A percentile compares a stretch with the other conserved stretches of the same genome.
Conservation (phyloP, 2,888 invertebrate species). For the Ptychoptera contaminata region DNA sequence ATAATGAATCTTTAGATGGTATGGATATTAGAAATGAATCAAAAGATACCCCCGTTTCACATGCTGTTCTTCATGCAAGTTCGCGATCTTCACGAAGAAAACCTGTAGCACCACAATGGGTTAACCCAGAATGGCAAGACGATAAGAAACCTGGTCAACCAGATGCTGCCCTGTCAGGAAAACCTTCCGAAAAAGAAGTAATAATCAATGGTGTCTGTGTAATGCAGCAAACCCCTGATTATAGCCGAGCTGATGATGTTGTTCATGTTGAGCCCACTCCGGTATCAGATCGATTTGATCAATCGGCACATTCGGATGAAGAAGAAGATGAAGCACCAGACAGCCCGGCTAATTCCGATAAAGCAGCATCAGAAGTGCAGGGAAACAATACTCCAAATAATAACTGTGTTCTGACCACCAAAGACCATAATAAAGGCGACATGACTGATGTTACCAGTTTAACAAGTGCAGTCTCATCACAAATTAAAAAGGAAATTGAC, state of each 20-base stretch:
- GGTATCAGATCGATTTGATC: slow-evolving; percentile 41
- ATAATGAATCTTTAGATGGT: slow-evolving; percentile 18
- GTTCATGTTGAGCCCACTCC: slow-evolving; percentile 61
- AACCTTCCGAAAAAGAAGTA: slow-evolving; percentile 47
- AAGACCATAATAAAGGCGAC: slow-evolving; percentile 8
- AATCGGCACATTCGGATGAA: slow-evolving; percentile 36
- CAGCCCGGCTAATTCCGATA: slow-evolving; percentile 13
- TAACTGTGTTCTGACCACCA: slow-evolving; percentile 12
- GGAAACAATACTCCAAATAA: slow-evolving; percentile 16
- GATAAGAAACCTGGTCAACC: slow-evolving; percentile 36
- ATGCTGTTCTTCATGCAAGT: slow-evolving; percentile 31
- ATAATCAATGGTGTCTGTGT: slow-evolving; percentile 91
- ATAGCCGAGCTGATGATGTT: slow-evolving; percentile 27
- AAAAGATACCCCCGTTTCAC: slow-evolving; percentile 22
- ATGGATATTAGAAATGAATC: slow-evolving; percentile 18
- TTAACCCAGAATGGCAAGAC: slow-evolving; percentile 86
- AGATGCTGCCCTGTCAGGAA: slow-evolving; percentile 10
- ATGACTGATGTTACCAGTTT: slow-evolving; percentile 11
- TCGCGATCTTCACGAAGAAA: slow-evolving; percentile 60
- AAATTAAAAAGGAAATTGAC: slow-evolving; percentile 36
- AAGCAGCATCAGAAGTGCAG: slow-evolving; percentile 20
- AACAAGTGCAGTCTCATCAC: slow-evolving; percentile 6
- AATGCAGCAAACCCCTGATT: slow-evolving; percentile 68
- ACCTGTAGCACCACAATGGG: slow-evolving; percentile 95
- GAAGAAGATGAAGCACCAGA: slow-evolving; percentile 29